Percentiles rank a stretch among this genome's conserved stretches.
Conservation (phyloP, 2,113 vertebrate genomes). For the Anhinga anhinga region DNA sequence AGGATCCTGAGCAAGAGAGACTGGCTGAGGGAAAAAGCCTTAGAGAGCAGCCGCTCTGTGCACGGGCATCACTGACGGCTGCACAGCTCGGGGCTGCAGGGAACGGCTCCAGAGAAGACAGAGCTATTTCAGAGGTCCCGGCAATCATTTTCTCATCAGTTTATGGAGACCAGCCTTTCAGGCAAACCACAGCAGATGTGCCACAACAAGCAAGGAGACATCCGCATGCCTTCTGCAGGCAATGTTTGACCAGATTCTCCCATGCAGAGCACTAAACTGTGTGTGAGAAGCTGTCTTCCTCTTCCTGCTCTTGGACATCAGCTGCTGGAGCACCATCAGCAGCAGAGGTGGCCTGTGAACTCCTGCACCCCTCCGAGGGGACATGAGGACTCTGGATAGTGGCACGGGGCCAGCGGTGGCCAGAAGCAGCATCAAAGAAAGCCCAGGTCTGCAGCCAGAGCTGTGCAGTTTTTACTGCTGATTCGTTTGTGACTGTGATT, state of each 20-base stretch:
- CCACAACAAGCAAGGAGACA: neutral
- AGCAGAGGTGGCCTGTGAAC: neutral
- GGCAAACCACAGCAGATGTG: neutral
- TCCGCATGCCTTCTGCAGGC: fast-evolving
- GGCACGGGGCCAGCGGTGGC: fast-evolving
- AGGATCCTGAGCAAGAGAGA: neutral
- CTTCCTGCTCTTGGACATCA: neutral
- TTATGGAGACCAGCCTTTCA: neutral
- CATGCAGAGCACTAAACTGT: neutral
- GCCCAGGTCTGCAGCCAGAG: neutral
- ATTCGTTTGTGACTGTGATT: neutral
- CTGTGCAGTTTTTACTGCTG: neutral
- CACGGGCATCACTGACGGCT: fast-evolving
- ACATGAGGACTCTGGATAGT: neutral
- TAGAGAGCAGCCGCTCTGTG: neutral
- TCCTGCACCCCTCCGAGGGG: neutral
- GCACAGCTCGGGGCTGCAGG: neutral
- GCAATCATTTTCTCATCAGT: neutral
- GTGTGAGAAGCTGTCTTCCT: neutral
- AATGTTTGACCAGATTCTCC: neutral
- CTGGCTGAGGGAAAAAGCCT: neutral
- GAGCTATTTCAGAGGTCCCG: fast-evolving
- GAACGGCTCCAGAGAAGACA: neutral
- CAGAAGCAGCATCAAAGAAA: neutral
- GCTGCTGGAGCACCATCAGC: neutral